These are phyloP conservation scores for Caerostris darwini DNA, from an alignment of 1,140 invertebrate genomes.

Conservation along the genomic window DNA sequence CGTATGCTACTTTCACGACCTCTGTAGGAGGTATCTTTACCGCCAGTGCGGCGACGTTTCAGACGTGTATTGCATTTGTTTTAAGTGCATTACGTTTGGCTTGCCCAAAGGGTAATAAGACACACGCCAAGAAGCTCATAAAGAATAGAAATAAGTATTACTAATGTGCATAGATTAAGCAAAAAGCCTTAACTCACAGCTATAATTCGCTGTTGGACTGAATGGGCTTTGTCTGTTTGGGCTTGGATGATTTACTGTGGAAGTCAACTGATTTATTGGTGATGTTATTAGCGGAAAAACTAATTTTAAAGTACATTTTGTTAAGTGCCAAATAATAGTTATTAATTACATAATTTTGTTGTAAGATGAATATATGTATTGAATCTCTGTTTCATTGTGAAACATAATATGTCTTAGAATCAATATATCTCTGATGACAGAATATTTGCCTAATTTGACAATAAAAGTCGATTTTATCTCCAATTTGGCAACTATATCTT, in stretches of 20 bases:
- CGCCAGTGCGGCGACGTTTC: constrained; percentile 56
- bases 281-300: background rate
- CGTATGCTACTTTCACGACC: constrained; percentile 26
- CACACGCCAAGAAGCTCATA: constrained; percentile 10
- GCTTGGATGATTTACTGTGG: background rate
- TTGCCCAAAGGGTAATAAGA: constrained; percentile 39
- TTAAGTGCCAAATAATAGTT: background rate
- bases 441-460: background rate
- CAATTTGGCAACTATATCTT: too few species aligned
- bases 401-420: background rate
- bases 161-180: constrained; percentile 43
- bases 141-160: constrained; percentile 28
- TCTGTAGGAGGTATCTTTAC: constrained; percentile 33
- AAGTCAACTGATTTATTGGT: background rate
- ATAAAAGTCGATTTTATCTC: too few species aligned
- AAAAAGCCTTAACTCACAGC: background rate
- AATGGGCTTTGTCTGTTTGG: background rate
- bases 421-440: background rate
- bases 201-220: background rate
- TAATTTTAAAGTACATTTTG: background rate
- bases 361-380: background rate
- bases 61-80: constrained; percentile 29
- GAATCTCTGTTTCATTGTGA: background rate
- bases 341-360: background rate
- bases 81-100: background rate